Percentiles rank a stretch among this genome's conserved stretches.
Evolutionary conservation across 2,113 vertebrate species (phyloP).

Genomic region (Aspidoscelis tigris): DNA sequence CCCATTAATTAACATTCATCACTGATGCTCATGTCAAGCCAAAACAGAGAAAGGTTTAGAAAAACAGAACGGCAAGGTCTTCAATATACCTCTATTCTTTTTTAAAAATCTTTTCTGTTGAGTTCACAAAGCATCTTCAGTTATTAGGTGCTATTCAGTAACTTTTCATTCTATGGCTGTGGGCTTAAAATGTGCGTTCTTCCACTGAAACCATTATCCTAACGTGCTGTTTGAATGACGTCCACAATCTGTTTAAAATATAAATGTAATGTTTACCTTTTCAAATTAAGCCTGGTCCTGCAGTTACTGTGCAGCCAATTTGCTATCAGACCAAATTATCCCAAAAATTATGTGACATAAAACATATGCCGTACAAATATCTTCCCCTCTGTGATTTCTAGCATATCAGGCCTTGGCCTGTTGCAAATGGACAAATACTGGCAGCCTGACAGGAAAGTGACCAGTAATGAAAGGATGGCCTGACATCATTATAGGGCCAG

Average conservation of each 20-base stretch:
- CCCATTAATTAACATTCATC: constrained; percentile 3
- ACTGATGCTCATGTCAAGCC: neutral
- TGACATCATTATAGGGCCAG: neutral
- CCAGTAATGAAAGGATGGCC: neutral
- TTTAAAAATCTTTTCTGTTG: too few species aligned
- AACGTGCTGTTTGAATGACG: constrained; percentile 6
- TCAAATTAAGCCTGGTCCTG: constrained; percentile 1
- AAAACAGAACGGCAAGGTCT: neutral
- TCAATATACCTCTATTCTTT: neutral
- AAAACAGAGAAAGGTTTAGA: neutral
- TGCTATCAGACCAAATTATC: neutral
- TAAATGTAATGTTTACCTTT: constrained; percentile 30
- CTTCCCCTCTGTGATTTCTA: neutral
- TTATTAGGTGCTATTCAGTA: neutral
- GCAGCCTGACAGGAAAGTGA: neutral
- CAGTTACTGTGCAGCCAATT: neutral
- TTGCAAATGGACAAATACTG: neutral
- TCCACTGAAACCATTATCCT: neutral
- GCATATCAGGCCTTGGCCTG: neutral
- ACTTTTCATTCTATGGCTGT: neutral
- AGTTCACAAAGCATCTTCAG: neutral
- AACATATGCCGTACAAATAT: neutral
- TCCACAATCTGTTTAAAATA: constrained; percentile 6
- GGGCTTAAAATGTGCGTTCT: neutral
- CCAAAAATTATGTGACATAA: neutral